phyloP scores from a whole-genome alignment of 2,797 vertebrate species.

The Carcharodon carcharias region DNA sequence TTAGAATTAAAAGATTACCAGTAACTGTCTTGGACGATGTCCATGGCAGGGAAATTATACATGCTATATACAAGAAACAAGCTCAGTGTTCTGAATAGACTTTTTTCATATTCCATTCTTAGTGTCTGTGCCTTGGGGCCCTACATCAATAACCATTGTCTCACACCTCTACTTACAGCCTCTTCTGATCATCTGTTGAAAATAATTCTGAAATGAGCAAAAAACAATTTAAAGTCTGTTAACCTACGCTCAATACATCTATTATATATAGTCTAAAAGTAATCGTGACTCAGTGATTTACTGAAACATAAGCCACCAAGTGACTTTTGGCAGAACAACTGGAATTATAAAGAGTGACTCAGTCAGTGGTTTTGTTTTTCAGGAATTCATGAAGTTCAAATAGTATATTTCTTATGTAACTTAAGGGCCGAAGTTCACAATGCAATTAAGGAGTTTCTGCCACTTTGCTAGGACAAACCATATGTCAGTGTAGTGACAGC shows the following conservation, averaged over 20 bases:
- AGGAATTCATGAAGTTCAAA: not conserved
- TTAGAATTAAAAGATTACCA: not conserved
- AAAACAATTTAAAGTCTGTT: not conserved
- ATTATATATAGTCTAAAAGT: not conserved
- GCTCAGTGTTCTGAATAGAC: not conserved
- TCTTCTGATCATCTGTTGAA: not conserved
- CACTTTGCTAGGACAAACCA: not conserved
- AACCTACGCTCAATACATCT: not conserved
- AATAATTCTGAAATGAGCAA: not conserved
- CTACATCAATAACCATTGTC: not conserved
- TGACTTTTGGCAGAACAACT: slow-evolving; percentile 9
- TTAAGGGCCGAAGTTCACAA: not conserved
- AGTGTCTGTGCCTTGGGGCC: not conserved
- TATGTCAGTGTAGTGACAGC: no score
- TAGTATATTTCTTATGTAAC: slow-evolving; percentile 2
- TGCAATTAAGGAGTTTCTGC: not conserved
- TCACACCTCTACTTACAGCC: not conserved
- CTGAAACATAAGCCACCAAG: not conserved
- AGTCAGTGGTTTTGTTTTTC: slow-evolving; percentile 23
- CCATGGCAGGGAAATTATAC: not conserved
- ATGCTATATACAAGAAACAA: not conserved
- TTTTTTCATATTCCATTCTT: not conserved
- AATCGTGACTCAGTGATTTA: slow-evolving; percentile 28
- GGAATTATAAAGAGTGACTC: slow-evolving; percentile 16
- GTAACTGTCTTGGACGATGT: not conserved